Percentiles rank a stretch among this genome's conserved stretches.
phyloP scores from a whole-genome alignment of 2,797 vertebrate genomes.

The Anguilla obscura region DNA sequence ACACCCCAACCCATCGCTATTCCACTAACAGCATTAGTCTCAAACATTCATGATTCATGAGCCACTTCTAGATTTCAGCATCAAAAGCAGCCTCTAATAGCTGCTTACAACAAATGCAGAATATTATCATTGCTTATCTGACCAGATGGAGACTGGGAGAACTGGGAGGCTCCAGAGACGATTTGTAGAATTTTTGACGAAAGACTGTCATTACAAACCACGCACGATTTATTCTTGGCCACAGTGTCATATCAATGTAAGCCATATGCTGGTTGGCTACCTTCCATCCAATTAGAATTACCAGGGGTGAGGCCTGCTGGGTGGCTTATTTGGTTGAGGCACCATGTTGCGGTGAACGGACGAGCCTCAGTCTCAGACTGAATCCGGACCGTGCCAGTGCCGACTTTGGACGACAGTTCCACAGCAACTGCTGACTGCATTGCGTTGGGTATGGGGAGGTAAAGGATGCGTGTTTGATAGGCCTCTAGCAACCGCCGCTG shows the following conservation, averaged over 20 bases:
- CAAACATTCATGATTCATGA: constrained; percentile 33
- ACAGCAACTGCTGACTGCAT: too few relatives aligned
- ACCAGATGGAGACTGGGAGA: constrained; percentile 44
- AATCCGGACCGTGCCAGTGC: too few relatives aligned
- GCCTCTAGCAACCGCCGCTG: too few relatives aligned
- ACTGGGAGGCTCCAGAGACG: constrained; percentile 5
- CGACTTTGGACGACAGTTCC: too few relatives aligned
- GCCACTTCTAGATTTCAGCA: constrained; percentile 34
- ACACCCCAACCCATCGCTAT: constrained; percentile 15
- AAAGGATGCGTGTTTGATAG: too few relatives aligned
- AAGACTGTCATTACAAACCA: not conserved
- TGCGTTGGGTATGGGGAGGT: too few relatives aligned
- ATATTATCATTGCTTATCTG: constrained; percentile 50
- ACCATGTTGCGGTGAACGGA: too few relatives aligned
- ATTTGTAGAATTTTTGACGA: not conserved
- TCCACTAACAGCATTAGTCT: constrained; percentile 39
- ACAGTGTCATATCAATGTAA: not conserved
- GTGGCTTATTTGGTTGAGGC: too few relatives aligned
- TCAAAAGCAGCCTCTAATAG: constrained; percentile 49
- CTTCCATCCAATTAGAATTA: not conserved
- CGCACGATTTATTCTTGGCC: not conserved
- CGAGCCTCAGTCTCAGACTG: too few relatives aligned
- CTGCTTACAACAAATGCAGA: constrained; percentile 47
- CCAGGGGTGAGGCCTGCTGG: too few relatives aligned
- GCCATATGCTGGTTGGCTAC: not conserved